Conservation (phyloP, 2,113 vertebrate species). For the Chloropsis cyanopogon region DNA sequence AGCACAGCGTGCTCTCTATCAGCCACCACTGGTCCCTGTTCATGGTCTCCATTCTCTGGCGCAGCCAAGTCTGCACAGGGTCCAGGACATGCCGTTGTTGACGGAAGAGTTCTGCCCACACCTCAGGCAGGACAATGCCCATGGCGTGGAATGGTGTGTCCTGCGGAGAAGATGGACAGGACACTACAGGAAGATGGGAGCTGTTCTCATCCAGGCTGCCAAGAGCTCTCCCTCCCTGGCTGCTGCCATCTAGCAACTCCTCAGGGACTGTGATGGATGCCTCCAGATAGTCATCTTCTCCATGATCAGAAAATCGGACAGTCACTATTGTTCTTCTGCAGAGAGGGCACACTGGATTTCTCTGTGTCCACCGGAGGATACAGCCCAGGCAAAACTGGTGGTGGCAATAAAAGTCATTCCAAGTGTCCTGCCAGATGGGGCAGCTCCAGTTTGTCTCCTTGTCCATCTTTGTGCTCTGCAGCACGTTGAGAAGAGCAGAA, state of each 20-base stretch:
- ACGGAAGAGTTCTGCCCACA: background rate
- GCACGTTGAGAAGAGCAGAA: accelerated
- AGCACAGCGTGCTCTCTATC: background rate
- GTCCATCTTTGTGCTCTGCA: background rate
- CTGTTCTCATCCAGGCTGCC: background rate
- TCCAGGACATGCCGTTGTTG: background rate
- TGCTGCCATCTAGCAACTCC: background rate
- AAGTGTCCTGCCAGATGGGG: background rate
- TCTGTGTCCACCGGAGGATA: background rate
- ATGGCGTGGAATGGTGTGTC: background rate
- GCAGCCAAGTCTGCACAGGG: accelerated
- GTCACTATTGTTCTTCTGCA: background rate
- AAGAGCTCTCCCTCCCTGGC: background rate
- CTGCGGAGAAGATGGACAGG: background rate
- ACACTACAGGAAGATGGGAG: background rate
- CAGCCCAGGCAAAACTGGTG: background rate
- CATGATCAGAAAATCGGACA: background rate
- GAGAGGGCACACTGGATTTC: background rate
- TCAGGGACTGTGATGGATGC: background rate
- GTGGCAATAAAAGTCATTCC: background rate
- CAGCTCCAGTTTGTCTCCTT: accelerated
- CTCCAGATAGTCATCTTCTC: background rate
- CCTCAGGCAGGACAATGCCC: background rate
- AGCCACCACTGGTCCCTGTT: background rate
- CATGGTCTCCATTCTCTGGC: no score